These are phyloP conservation scores for Catharus bicknelli DNA, from an alignment of 2,113 vertebrate species.

Conservation along the genomic window DNA sequence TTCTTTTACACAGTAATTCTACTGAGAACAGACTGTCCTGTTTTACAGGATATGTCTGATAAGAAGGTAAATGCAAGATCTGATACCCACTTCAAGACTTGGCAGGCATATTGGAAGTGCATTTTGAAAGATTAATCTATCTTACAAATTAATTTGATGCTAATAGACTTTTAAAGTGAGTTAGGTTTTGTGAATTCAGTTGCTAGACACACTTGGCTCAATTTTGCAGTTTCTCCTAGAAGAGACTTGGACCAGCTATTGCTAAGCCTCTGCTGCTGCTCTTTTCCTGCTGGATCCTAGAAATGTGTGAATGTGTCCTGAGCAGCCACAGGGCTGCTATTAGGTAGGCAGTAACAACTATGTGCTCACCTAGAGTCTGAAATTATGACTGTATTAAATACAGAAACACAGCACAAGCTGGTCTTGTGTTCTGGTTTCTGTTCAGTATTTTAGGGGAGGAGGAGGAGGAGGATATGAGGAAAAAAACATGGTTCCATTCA, in stretches of 20 bases:
- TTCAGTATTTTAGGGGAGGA: slow-evolving; percentile 74
- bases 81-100: background rate
- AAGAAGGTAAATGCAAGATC: background rate
- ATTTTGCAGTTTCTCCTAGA: slow-evolving; percentile 8
- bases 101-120: background rate
- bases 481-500: slow-evolving; percentile 42
- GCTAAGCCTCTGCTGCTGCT: background rate
- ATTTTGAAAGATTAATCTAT: background rate
- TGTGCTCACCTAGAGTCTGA: background rate
- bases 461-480: background rate
- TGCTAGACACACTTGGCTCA: background rate
- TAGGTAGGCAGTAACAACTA: background rate
- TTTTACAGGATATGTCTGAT: background rate
- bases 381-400: slow-evolving; percentile 65
- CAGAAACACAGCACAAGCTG: slow-evolving; percentile 72
- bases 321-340: background rate
- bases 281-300: background rate
- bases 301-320: background rate
- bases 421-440: slow-evolving; percentile 75
- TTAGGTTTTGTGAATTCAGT: slow-evolving; percentile 13
- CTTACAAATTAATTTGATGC: slow-evolving; percentile 15
- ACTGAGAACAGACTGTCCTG: background rate
- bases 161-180: background rate
- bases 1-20: background rate
- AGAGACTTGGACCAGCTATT: slow-evolving; percentile 30